Percentiles rank a stretch among this genome's conserved stretches.
Conservation (phyloP, 2,888 invertebrate species). For the Tanypteryx hageni region DNA sequence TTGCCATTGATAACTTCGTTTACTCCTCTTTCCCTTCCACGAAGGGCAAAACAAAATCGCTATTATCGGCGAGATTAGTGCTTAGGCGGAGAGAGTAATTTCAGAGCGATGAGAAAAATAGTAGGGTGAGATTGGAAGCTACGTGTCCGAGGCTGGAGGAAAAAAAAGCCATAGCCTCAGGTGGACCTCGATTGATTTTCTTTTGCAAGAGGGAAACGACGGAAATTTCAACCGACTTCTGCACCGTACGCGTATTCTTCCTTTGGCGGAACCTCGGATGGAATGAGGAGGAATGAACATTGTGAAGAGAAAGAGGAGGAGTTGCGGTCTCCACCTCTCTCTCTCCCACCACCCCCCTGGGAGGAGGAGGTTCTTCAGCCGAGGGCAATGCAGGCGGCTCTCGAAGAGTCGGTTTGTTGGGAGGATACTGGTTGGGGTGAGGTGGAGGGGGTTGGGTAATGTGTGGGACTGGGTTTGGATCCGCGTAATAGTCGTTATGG, state of each 20-base stretch:
- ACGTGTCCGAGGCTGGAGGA: neutral
- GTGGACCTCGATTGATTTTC: constrained; percentile 14
- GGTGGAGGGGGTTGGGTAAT: neutral
- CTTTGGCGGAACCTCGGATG: too few species aligned
- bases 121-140: neutral
- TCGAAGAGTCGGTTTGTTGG: neutral
- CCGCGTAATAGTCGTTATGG: neutral
- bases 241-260: too few species aligned
- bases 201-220: neutral
- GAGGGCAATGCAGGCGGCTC: constrained; percentile 9
- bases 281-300: too few species aligned
- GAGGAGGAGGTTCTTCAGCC: neutral
- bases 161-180: neutral
- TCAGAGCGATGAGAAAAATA: neutral
- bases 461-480: neutral
- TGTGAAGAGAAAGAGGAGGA: too few species aligned
- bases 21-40: neutral
- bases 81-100: neutral
- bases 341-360: neutral
- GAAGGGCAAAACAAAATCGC: neutral
- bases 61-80: constrained; percentile 9
- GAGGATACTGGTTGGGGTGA: neutral
- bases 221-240: neutral
- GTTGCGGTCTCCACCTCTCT: too few species aligned
- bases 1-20: neutral